A percentile compares a stretch with the other conserved stretches of the same genome.
phyloP scores from a whole-genome alignment of 1,140 invertebrate genomes.

The Ridgeia piscesae region DNA sequence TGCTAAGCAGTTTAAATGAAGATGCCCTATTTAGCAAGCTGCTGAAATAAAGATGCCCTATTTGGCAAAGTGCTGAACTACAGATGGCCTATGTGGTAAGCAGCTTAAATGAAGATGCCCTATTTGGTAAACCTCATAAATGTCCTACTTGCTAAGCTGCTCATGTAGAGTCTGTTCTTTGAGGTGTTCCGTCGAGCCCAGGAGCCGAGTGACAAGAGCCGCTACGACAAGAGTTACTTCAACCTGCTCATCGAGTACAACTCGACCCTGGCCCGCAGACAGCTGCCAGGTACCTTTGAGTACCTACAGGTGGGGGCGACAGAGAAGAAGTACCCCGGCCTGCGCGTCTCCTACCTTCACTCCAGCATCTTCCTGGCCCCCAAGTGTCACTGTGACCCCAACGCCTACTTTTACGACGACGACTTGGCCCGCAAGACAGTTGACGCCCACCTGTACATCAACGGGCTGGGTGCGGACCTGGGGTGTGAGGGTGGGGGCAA shows the following conservation, averaged over 20 bases:
- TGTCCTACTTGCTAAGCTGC: too few relatives aligned
- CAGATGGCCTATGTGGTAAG: too few relatives aligned
- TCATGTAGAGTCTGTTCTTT: too few relatives aligned
- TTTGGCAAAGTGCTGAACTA: too few relatives aligned
- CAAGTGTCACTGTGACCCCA: slow-evolving; percentile 58
- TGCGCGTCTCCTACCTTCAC: slow-evolving; percentile 46
- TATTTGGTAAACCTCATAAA: too few relatives aligned
- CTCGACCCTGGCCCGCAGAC: slow-evolving; percentile 38
- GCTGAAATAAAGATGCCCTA: too few relatives aligned
- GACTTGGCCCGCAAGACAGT: slow-evolving; percentile 56
- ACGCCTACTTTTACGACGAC: slow-evolving; percentile 58
- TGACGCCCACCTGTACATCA: slow-evolving; percentile 58
- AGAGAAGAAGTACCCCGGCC: slow-evolving; percentile 51
- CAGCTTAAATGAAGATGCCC: too few relatives aligned
- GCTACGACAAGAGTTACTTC: slow-evolving; percentile 52
- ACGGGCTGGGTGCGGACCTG: slow-evolving; percentile 47
- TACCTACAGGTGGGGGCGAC: slow-evolving; percentile 53
- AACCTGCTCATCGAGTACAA: slow-evolving; percentile 58
- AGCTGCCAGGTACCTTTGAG: slow-evolving; percentile 49
- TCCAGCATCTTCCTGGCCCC: slow-evolving; percentile 59
- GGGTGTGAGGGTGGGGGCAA: slow-evolving; percentile 47
- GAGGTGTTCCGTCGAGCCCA: slow-evolving; percentile 56
- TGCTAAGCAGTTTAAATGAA: background rate
- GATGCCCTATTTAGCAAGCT: too few relatives aligned
- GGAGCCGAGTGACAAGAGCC: slow-evolving; percentile 49